Conservation (phyloP, 2,113 vertebrate genomes). For the Chaetops frenatus region DNA sequence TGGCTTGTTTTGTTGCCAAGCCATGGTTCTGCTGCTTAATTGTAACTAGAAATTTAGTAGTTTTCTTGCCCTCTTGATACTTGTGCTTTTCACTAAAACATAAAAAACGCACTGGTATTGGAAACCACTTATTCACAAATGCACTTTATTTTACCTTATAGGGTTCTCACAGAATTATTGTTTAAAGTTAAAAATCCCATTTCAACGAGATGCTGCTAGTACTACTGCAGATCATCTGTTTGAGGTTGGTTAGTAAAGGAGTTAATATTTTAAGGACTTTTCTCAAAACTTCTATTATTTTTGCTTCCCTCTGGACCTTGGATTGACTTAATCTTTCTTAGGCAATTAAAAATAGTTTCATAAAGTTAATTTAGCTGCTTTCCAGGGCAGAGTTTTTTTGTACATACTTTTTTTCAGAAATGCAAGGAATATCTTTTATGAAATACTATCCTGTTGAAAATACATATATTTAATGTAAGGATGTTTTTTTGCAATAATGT, state of each 20-base stretch:
- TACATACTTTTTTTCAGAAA: background rate
- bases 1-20: background rate
- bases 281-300: background rate
- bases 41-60: background rate
- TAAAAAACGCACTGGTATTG: background rate
- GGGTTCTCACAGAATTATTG: background rate
- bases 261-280: background rate
- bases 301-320: background rate
- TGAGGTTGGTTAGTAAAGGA: background rate
- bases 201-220: background rate
- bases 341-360: background rate
- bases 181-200: background rate
- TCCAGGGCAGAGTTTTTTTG: background rate
- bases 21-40: background rate
- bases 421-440: background rate
- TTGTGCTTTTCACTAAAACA: background rate
- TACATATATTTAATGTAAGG: background rate
- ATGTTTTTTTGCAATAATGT: background rate
- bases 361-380: background rate
- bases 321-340: background rate
- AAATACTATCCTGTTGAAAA: background rate
- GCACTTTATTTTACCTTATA: background rate
- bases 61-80: background rate
- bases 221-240: background rate
- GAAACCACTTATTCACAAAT: background rate